phyloP scores from a whole-genome alignment of 23 tunicate genomes.

The Trididemnum miniatum region DNA sequence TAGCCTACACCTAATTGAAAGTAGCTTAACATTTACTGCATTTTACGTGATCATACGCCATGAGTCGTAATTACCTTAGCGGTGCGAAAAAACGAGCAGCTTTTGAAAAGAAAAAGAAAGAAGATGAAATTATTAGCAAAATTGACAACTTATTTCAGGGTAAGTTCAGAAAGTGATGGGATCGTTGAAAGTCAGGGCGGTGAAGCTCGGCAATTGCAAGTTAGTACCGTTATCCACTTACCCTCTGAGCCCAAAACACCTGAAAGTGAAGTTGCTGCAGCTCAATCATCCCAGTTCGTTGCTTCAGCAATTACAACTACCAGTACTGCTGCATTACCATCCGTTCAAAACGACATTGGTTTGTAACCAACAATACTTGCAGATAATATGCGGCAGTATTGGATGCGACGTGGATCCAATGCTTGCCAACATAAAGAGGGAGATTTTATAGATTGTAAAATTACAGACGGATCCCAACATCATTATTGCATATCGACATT shows the following conservation, averaged over 20 bases:
- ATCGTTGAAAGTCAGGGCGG: neutral
- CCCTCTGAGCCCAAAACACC: neutral
- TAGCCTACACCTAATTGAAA: too few relatives aligned
- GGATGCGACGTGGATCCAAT: neutral
- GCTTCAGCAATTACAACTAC: neutral
- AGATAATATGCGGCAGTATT: neutral
- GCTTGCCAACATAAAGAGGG: neutral
- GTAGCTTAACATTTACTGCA: too few relatives aligned
- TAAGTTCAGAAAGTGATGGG: neutral
- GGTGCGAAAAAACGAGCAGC: slow-evolving; percentile 14
- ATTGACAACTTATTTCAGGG: neutral
- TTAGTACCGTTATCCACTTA: neutral
- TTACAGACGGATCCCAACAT: neutral
- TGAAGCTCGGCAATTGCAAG: neutral
- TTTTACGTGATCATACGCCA: too few relatives aligned
- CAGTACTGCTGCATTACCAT: neutral
- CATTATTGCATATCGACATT: neutral
- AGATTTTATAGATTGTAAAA: neutral
- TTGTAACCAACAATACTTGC: neutral
- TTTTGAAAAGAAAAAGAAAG: neutral
- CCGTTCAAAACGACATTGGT: slow-evolving; percentile 13
- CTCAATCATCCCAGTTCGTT: slow-evolving; percentile 9
- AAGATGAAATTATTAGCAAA: neutral
- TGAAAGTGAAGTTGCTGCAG: neutral
- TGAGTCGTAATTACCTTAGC: neutral